Percentiles rank a stretch among this genome's conserved stretches.
These are phyloP conservation scores for Cephalopholis sonnerati DNA, from an alignment of 2,113 vertebrate species.

Conservation along the genomic window DNA sequence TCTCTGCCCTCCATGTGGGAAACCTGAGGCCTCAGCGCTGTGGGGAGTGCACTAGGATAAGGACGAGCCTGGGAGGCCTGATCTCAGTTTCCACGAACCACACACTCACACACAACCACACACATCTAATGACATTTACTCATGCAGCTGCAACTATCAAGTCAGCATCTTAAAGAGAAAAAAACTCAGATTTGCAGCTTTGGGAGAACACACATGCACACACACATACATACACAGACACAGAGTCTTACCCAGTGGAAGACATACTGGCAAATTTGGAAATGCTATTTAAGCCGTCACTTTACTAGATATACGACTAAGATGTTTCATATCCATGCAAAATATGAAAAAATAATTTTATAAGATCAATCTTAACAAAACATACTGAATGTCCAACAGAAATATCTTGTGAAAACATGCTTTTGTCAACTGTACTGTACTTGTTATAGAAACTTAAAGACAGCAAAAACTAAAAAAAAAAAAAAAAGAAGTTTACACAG, in stretches of 20 bases:
- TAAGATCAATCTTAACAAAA: background rate
- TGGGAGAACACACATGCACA: background rate
- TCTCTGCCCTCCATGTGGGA: constrained; percentile 49
- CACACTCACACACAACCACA: constrained; percentile 38
- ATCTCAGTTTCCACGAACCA: constrained; percentile 32
- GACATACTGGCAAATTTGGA: background rate
- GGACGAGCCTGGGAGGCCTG: constrained; percentile 40
- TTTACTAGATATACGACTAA: background rate
- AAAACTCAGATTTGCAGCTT: background rate
- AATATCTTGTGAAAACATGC: background rate
- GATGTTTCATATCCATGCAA: background rate
- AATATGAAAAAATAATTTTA: too few species aligned
- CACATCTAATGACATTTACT: constrained; percentile 31
- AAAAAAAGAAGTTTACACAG: background rate
- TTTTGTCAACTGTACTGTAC: background rate
- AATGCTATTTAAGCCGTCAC: background rate
- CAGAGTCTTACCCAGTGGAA: background rate
- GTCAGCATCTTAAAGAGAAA: constrained; percentile 11
- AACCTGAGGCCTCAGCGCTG: constrained; percentile 52
- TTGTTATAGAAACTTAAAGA: background rate
- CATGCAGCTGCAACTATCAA: background rate
- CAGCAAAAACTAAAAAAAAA: background rate
- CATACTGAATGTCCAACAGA: background rate
- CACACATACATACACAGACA: too few species aligned
- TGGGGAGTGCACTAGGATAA: constrained; percentile 25